Base-by-base conservation (phyloP, 2,888 invertebrate species). In the Busseola fusca region DNA sequence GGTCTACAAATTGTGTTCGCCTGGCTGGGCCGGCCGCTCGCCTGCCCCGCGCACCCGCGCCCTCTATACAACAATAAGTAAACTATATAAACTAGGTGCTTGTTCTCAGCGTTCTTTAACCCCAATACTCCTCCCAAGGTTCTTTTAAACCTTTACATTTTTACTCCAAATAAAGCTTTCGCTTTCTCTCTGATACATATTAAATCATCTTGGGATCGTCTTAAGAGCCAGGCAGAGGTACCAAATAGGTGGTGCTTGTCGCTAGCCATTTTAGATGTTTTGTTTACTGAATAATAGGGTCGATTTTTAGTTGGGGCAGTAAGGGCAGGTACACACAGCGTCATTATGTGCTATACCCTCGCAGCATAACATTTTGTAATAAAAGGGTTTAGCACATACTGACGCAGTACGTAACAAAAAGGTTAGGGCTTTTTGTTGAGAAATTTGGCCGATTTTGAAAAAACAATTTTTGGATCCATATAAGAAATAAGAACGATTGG, bases 1-100 rank as follows among this genome's bases (percentile, higher is more conserved):
- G 91, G 91, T 90, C 88, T 90, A 93, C 93, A 93, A 94, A 94
- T 93, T 93, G 91, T 92, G 88, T 90, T 87, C 91, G 91, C 88
- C 86, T 88, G 90, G 89, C 89, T 91, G 88, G 88, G 86, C 87
- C 84, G 50, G 83, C 82, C 76, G 82, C 84, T 78, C 80, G 81
- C 76, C 83, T 82, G 84, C 79, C 78, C 78, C 76, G 73, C 80
- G 82, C 85, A 84, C 85, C 82, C 83, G 84, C 84, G 82, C 78
- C 82, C 48, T 76, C 82, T 81, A 78, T 78, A 78, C 79, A 81
- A 76, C 79, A 80, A 69, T 71, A 79, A 84, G 70, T 80, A 73
- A 77, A 78, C 72, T 82, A 75, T 78, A 83, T 72, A 72, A 75
- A 65, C 76, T 54, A 77, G 71, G 73, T 65, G 72, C 62, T 64